Conservation (phyloP, 23 tunicate species). For the Trididemnum nubilum region DNA sequence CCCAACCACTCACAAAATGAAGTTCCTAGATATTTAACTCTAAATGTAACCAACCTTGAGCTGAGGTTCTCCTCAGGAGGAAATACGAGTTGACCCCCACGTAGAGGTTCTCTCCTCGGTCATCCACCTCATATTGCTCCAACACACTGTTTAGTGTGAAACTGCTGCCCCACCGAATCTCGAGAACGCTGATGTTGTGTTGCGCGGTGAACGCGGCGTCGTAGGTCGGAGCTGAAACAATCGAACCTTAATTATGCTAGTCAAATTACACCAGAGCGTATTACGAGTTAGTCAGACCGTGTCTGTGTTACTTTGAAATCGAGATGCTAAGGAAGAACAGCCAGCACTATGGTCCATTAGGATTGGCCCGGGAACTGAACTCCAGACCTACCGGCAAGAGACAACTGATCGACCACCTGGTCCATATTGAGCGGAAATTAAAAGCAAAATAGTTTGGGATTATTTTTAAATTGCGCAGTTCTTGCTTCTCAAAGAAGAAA, state of each 20-base stretch:
- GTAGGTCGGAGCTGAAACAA: slow-evolving; percentile 61
- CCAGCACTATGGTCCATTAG: too few relatives aligned
- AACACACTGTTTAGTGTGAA: slow-evolving; percentile 74
- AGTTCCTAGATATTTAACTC: too few relatives aligned
- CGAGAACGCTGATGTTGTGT: slow-evolving; percentile 63
- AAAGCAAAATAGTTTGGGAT: too few relatives aligned
- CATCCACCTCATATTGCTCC: slow-evolving; percentile 59
- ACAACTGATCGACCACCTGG: too few relatives aligned
- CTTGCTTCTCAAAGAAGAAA: too few relatives aligned
- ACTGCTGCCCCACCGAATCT: slow-evolving; percentile 49
- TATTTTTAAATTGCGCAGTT: too few relatives aligned
- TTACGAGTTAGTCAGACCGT: not conserved
- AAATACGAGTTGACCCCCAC: slow-evolving; percentile 37
- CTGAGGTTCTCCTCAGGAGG: slow-evolving; percentile 46
- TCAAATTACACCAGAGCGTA: not conserved
- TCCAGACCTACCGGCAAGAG: too few relatives aligned
- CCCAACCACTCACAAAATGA: slow-evolving; percentile 10
- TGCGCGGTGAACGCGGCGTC: slow-evolving; percentile 32
- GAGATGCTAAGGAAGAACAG: too few relatives aligned
- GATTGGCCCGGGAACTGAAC: too few relatives aligned
- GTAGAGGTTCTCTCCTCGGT: slow-evolving; percentile 41
- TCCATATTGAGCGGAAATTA: too few relatives aligned
- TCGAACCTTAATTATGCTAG: too few relatives aligned
- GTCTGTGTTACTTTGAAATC: not conserved
- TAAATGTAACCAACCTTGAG: slow-evolving; percentile 36